phyloP scores from a whole-genome alignment of 2,888 invertebrate genomes.

The Zootermopsis nevadensis region DNA sequence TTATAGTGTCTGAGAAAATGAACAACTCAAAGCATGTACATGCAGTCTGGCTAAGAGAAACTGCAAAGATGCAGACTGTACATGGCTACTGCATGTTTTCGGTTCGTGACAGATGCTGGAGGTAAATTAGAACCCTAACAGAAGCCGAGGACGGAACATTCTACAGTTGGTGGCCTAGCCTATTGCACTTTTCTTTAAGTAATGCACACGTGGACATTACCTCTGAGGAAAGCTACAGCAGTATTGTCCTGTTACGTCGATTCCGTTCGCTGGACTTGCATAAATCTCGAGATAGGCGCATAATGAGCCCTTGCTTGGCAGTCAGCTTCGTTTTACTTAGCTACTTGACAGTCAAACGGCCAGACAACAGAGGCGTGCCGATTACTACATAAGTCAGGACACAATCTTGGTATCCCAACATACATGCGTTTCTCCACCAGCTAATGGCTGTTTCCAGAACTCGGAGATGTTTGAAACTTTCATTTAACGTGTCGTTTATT shows the following conservation, averaged over 20 bases:
- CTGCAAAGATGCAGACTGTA: slow-evolving; percentile 12
- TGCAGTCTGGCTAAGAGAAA: no score
- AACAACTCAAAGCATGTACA: no score
- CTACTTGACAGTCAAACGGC: background rate
- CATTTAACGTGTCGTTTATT: no score
- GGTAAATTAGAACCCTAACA: slow-evolving; percentile 44
- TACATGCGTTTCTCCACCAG: no score
- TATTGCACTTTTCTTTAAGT: background rate
- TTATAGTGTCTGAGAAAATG: no score
- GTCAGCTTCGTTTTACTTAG: no score
- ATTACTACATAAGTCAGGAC: background rate
- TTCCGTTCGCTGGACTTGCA: background rate
- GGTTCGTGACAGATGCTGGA: slow-evolving; percentile 42
- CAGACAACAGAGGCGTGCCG: background rate
- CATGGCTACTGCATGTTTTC: background rate
- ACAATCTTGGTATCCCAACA: no score
- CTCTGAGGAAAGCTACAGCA: slow-evolving; percentile 16
- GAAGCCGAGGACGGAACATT: background rate
- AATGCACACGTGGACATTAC: slow-evolving; percentile 32
- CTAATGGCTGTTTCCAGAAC: background rate
- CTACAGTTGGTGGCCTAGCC: background rate
- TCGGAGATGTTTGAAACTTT: no score
- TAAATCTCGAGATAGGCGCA: slow-evolving; percentile 11
- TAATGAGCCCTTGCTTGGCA: slow-evolving; percentile 19
- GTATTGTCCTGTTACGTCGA: background rate